Conservation (phyloP, 2,888 invertebrate genomes). For the Graphium colonna region DNA sequence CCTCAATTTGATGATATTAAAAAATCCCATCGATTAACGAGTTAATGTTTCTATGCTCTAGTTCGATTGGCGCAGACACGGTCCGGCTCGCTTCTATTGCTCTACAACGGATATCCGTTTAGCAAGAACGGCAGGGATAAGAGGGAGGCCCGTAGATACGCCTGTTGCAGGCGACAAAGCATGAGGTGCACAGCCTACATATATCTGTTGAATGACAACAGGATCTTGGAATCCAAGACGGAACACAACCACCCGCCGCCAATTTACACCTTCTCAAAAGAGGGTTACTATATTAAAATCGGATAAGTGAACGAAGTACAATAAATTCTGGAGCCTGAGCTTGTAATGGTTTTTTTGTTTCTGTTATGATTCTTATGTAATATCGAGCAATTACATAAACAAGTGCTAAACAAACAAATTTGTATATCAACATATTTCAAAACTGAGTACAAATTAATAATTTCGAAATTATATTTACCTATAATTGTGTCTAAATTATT, state of each 20-base stretch:
- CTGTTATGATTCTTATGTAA: no score
- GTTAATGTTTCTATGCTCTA: slow-evolving; percentile 25
- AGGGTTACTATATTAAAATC: no score
- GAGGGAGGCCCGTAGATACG: slow-evolving; percentile 33
- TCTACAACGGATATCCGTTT: slow-evolving; percentile 40
- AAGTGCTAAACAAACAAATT: no score
- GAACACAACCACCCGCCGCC: slow-evolving; percentile 32
- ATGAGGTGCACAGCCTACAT: slow-evolving; percentile 42
- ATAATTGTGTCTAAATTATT: no score
- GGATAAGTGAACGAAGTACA: no score
- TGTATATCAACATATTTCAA: no score
- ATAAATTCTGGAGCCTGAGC: no score
- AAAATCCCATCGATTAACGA: background rate
- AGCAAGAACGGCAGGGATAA: slow-evolving; percentile 38
- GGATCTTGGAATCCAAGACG: slow-evolving; percentile 31
- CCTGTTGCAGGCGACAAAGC: slow-evolving; percentile 37
- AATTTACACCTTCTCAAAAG: no score
- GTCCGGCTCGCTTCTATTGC: slow-evolving; percentile 33
- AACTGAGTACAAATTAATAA: no score
- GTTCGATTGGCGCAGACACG: slow-evolving; percentile 32
- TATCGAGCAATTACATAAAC: no score
- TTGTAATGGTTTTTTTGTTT: no score
- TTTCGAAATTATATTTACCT: no score
- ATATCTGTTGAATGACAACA: slow-evolving; percentile 34
- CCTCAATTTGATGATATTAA: slow-evolving; percentile 10